Evolutionary conservation across 2,888 invertebrate species (phyloP), one percentile per base, ranked within the genome.

Genomic region (Agrilus biguttatus): DNA sequence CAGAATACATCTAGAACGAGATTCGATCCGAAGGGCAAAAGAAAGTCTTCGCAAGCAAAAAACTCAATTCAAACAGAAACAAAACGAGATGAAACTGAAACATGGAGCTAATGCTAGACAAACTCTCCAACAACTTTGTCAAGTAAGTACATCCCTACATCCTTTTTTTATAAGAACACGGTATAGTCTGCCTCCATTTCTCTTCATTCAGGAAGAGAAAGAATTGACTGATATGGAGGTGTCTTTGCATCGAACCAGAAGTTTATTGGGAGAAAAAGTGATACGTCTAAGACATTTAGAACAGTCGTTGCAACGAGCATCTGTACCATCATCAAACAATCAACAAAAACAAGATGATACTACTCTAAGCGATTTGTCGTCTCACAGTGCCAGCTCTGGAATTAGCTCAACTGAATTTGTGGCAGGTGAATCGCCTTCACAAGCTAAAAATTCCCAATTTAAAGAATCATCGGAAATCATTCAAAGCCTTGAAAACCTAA

Each of bases 141-240:
- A 72, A 65, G 72, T 72, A 59, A 49, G 44, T 38, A 41, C 13
- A 28, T 10, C 23, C 8, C 2, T 32, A 39, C 12, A 17, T 32
- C 21, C 28, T 28, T 13, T 8, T 36, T 13, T 36, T 17, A 17
- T 34, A n/a, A 14, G 23, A 6, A 13, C 8, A 12, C 34, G 13
- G 17, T 17, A 17, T 4, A 17, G 13, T 6, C 3, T 38, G 5
- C 38, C n/a, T 28, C 2, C 28, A 4, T 2, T 41, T 13, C 32
- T 23, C 23, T n/a, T 63, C 21, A 67, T 67, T 32, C 62, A 85
- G 78, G 86, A 87, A 63, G 85, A 86, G 61, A 80, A 83, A 47
- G 86, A 86, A 49, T 67, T 84, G 2, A 85, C 86, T 0, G 87
- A 87, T 56, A 79, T 87, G 72, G 87, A 87, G 62, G 84, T 87